A percentile compares a stretch with the other conserved stretches of the same genome.
Evolutionary conservation across 2,888 invertebrate genomes (phyloP).

Genomic region (Acanthosepion esculentum): DNA sequence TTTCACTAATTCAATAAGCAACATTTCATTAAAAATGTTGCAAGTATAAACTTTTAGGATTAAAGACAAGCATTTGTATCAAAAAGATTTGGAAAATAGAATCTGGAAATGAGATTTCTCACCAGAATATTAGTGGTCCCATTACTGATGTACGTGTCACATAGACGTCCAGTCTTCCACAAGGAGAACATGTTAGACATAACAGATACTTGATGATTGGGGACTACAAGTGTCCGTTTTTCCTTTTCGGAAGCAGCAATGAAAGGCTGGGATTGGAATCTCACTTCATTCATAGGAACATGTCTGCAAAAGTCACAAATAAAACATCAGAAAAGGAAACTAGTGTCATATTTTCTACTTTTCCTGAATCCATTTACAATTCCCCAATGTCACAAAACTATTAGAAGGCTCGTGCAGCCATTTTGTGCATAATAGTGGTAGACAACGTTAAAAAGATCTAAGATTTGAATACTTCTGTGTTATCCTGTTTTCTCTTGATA

Average conservation of each 20-base stretch:
- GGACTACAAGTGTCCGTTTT: constrained; percentile 35
- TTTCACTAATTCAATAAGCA: too few species aligned
- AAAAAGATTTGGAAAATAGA: too few species aligned
- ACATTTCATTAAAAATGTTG: too few species aligned
- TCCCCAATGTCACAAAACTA: too few species aligned
- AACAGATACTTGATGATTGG: constrained; percentile 42
- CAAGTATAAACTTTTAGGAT: too few species aligned
- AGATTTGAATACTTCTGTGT: too few species aligned
- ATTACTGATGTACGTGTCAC: constrained; percentile 44
- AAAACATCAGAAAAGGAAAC: background rate
- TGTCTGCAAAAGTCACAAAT: background rate
- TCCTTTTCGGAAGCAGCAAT: background rate
- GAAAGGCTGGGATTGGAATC: background rate
- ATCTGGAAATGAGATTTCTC: background rate
- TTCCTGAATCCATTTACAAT: too few species aligned
- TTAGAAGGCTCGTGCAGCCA: too few species aligned
- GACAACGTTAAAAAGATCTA: too few species aligned
- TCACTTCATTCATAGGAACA: background rate
- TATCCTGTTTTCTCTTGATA: too few species aligned
- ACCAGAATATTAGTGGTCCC: constrained; percentile 41
- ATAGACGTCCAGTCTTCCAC: constrained; percentile 42
- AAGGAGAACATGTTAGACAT: constrained; percentile 44
- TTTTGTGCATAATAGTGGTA: too few species aligned
- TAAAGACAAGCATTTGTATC: too few species aligned
- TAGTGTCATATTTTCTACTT: background rate